Evolutionary conservation across 2,888 invertebrate species (phyloP).

Genomic region (Matsumyia berberina): DNA sequence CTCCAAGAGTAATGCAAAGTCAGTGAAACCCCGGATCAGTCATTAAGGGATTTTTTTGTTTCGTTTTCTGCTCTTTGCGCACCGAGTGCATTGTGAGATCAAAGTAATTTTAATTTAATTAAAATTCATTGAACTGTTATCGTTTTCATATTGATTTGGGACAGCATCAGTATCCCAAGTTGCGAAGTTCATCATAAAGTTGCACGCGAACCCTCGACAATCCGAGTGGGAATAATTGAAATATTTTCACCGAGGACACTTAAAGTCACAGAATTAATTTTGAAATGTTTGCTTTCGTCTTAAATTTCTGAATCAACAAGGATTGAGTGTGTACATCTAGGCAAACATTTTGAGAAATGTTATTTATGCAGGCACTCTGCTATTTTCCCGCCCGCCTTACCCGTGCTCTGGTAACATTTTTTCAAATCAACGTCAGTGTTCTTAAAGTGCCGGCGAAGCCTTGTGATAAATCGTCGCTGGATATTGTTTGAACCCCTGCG

Average conservation of each 20-base stretch:
- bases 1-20: not conserved
- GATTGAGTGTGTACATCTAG: not conserved
- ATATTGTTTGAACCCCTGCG: conserved; percentile 5
- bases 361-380: no score
- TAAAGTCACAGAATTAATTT: not conserved
- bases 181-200: no score
- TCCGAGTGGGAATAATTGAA: not conserved
- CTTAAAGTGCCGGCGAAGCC: conserved; percentile 6
- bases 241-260: not conserved
- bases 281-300: conserved; percentile 25
- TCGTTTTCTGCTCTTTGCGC: not conserved
- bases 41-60: not conserved
- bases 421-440: conserved; percentile 1
- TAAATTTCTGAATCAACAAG: conserved; percentile 9
- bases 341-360: conserved; percentile 2
- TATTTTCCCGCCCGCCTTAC: no score
- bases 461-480: conserved; percentile 12
- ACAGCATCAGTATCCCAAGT: no score
- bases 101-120: conserved; percentile 20
- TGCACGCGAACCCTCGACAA: not conserved
- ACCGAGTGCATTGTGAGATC: not conserved
- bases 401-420: no score
- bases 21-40: not conserved
- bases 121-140: not conserved
- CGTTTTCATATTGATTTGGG: no score